Base-by-base conservation (phyloP, 1,140 invertebrate genomes). In the Eupeodes corollae region DNA sequence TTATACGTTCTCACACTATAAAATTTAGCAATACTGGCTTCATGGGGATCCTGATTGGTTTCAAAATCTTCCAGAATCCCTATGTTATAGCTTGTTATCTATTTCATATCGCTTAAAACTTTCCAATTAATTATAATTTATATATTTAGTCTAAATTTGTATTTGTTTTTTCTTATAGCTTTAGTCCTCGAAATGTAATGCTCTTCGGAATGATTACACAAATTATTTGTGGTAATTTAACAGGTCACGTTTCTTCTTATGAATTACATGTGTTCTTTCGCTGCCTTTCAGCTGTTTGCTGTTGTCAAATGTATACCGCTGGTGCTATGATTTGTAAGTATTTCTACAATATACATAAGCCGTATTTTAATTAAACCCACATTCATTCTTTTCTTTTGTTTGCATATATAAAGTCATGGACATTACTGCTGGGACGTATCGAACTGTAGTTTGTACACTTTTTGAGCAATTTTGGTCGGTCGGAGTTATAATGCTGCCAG, bases 381-480 rank as follows among this genome's bases (percentile, higher is more conserved):
- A 30, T 34, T n/a, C 0, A 6, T 10, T 42, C 14, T 5, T 14
- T 38, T 33, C n/a, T 13, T 42, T 52, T 52, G 2, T 15, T n/a
- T n/a, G n/a, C n/a, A n/a, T n/a, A n/a, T n/a, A n/a, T n/a, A n/a
- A n/a, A 70, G 69, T 70, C 57, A 47, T 60, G 8, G 69, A 71
- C 43, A 71, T 70, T 21, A 67, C 61, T 2, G 59, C 59, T 11
- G 69, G 68, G 10, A 68, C 62, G 15, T 60, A 67, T 44, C 61
- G 61, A 39, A 70, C 63, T 11, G 68, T 62, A 33, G 63, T 68
- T 3, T 58, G 52, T 2, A 64, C 65, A 2, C 56, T 70, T 1
- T 70, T 70, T 47, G 69, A 71, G 52, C 67, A 70, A 38, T 70
- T 69, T 46, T 71, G 69, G 69, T 70, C 69, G 2, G 58, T 71